phyloP scores from a whole-genome alignment of 2,113 vertebrate species.

The Columba livia region DNA sequence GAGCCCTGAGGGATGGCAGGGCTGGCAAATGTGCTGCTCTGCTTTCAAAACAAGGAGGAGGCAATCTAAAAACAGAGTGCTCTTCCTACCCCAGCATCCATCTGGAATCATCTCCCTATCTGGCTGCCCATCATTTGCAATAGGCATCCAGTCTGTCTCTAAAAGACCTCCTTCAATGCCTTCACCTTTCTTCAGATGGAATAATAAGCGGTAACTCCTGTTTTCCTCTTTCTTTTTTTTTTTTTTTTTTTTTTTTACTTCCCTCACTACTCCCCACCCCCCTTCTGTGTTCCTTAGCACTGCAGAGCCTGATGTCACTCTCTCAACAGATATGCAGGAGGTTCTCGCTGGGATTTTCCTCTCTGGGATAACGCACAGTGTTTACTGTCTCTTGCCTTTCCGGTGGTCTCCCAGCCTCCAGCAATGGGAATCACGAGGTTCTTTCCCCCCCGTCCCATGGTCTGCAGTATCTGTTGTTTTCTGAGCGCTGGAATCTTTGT shows the following conservation, averaged over 20 bases:
- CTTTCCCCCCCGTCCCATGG: slow-evolving; percentile 1
- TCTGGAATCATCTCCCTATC: accelerated
- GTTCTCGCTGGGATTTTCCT: slow-evolving; percentile 29
- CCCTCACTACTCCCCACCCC: accelerated
- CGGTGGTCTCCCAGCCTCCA: slow-evolving; percentile 55
- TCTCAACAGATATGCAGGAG: slow-evolving; percentile 17
- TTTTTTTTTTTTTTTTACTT: accelerated
- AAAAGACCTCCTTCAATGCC: neutral
- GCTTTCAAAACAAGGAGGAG: neutral
- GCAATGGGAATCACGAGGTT: slow-evolving; percentile 37
- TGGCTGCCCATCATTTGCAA: neutral
- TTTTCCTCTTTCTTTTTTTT: neutral
- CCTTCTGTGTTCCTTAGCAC: neutral
- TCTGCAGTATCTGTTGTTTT: slow-evolving; percentile 65
- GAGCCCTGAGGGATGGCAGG: neutral
- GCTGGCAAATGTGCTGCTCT: neutral
- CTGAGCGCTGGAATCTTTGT: slow-evolving; percentile 62
- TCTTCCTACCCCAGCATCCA: neutral
- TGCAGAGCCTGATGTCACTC: slow-evolving; percentile 41
- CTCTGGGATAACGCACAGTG: slow-evolving; percentile 29
- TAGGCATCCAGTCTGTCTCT: neutral
- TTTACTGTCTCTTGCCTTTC: slow-evolving; percentile 62
- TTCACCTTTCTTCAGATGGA: neutral
- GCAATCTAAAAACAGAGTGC: neutral
- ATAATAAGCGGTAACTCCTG: neutral